Conservation (phyloP, 2,113 vertebrate species). For the Gavia stellata region DNA sequence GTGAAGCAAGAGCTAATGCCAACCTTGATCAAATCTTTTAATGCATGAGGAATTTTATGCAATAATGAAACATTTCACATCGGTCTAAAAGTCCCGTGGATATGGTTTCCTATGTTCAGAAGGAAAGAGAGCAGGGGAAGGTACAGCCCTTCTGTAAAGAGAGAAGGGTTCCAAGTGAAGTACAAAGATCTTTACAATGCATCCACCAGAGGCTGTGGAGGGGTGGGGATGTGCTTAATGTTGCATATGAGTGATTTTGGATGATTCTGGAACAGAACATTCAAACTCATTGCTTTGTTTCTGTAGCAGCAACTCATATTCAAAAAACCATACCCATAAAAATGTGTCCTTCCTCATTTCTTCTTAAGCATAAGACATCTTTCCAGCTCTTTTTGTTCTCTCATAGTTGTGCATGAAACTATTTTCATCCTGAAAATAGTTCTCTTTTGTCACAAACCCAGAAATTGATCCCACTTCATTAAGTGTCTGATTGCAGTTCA, state of each 20-base stretch:
- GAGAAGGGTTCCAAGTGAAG: background rate
- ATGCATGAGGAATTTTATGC: background rate
- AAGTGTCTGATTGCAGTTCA: background rate
- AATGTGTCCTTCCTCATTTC: background rate
- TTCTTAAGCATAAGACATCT: background rate
- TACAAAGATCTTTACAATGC: background rate
- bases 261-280: background rate
- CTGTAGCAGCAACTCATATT: background rate
- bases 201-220: background rate
- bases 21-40: background rate
- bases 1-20: background rate
- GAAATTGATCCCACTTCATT: background rate
- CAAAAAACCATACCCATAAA: background rate
- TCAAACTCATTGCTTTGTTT: background rate
- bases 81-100: background rate
- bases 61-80: background rate
- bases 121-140: background rate
- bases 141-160: background rate
- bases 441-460: background rate
- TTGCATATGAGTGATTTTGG: background rate
- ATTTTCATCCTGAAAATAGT: background rate
- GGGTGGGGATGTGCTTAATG: background rate
- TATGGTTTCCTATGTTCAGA: background rate
- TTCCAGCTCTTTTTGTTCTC: background rate
- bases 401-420: accelerated